Evolutionary conservation across 1,140 invertebrate species (phyloP), one percentile per base, ranked within the genome.

Genomic region (Atopsyche davidsoni): DNA sequence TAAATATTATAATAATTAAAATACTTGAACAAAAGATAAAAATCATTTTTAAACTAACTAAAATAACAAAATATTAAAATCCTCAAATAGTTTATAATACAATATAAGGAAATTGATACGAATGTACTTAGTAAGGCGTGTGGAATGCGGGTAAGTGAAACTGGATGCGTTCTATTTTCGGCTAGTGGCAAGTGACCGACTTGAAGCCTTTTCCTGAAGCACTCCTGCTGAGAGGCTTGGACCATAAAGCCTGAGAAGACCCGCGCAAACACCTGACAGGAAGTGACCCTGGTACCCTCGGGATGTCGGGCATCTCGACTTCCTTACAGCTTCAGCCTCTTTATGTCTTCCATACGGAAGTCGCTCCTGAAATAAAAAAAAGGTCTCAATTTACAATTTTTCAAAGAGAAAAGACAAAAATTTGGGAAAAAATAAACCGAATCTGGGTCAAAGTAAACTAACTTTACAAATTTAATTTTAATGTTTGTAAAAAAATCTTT

Each of bases 281-380:
- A n/a, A n/a, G n/a, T n/a, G n/a, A n/a, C n/a, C n/a, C n/a, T n/a
- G n/a, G n/a, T n/a, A n/a, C n/a, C n/a, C n/a, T n/a, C n/a, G n/a
- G n/a, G 4, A 7, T 14, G 35, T 36, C 35, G n/a, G 35, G 35
- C 13, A 14, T 41, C 39, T 16, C 18, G 18, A 13, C 39, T 18
- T 3, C 14, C 31, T 46, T 16, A 52, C 23, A 52, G 43, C 19
- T 52, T 52, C 43, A 54, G 25, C 11, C 52, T 39, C 22, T 54
- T 54, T 22, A 54, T 54, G 19, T 45, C 52, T 16, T 54, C 52
- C 39, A 54, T 18, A 3, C 52, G 52, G 23, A 54, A 54, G 34
- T 54, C 52, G 25, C 52, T 54, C 46, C 52, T 54, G 46, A 49
- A 54, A 54, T 23, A 46, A 43, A 24, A 45, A 9, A 46, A 38